Base-by-base conservation (phyloP, 2,113 vertebrate species). In the Agapornis roseicollis region DNA sequence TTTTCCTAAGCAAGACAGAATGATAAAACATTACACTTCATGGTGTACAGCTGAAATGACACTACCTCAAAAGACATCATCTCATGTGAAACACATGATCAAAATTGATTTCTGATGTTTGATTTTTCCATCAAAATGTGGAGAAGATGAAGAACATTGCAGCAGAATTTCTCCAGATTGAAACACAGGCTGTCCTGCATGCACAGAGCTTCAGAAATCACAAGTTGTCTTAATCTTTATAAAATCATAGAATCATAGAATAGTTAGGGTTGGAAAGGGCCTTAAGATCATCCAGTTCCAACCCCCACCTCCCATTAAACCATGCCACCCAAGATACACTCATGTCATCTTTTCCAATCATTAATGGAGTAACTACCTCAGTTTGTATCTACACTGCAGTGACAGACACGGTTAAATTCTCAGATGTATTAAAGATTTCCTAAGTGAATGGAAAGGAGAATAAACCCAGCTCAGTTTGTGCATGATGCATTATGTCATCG, bases 1-100 rank as follows among this genome's bases (percentile, higher is more conserved):
- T 70, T 84, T 92, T 94, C 61, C 85, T 90, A 79, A 96, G 89
- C 68, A 93, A 90, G 89, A 94, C 88, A 89, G 80, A 96, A 95
- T 31, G 74, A 92, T 66, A 90, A 97, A 97, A 90, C 24, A 78
- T 95, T 89, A 78, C 72, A 39, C 85, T 71, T 64, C 13, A 50
- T 27, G 28, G 90, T 82, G 90, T 66, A 94, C 29, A 92, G 27
- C 70, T 93, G 56, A 93, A 97, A 97, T 96, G 47, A 17, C 35
- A 74, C 64, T 81, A 85, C 46, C 84, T 81, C 64, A 90, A 94
- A 92, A 96, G 58, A 29, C 88, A 96, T 69, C 81, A 85, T 49
- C 77, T 96, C 89, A 85, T 73, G 77, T 68, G 50, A 91, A 97
- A 91, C 61, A 27, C 7, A 25, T 25, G 60, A 90, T 68, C 49